These are phyloP conservation scores for Umimayanthus chanpuru DNA, from an alignment of 92 coral and sea anemone genomes.

Conservation along the genomic window DNA sequence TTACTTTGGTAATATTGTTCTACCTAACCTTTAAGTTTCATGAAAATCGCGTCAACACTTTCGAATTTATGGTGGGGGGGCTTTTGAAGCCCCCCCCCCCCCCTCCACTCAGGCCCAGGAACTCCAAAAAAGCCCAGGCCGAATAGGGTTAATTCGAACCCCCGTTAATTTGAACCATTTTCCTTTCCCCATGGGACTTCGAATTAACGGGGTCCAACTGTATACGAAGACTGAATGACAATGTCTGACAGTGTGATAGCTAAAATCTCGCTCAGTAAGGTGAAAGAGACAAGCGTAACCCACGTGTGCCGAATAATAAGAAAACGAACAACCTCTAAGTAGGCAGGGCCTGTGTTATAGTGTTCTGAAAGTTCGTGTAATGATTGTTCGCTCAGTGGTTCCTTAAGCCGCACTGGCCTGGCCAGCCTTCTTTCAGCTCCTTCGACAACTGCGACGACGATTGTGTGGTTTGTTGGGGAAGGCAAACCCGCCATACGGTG, in stretches of 20 bases:
- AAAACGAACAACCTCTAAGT: background rate
- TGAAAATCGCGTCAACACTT: too few relatives aligned
- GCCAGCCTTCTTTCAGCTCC: background rate
- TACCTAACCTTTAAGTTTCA: too few relatives aligned
- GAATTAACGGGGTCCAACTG: too few relatives aligned
- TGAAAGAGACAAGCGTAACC: background rate
- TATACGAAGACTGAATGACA: background rate
- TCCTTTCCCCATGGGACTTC: too few relatives aligned
- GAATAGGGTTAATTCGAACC: too few relatives aligned
- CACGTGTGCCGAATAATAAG: background rate
- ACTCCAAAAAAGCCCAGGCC: too few relatives aligned
- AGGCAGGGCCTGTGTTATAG: background rate
- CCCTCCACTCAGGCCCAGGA: too few relatives aligned
- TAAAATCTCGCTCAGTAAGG: background rate
- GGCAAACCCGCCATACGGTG: background rate
- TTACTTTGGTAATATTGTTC: too few relatives aligned
- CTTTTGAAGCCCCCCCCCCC: too few relatives aligned
- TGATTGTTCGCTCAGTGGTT: background rate
- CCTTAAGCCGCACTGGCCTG: background rate
- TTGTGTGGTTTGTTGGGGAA: background rate
- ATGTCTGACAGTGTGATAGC: background rate
- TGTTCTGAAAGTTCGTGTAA: background rate
- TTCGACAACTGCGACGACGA: background rate
- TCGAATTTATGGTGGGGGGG: too few relatives aligned
- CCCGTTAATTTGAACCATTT: too few relatives aligned